phyloP scores from a whole-genome alignment of 2,888 invertebrate species.

The Philereme transversata region DNA sequence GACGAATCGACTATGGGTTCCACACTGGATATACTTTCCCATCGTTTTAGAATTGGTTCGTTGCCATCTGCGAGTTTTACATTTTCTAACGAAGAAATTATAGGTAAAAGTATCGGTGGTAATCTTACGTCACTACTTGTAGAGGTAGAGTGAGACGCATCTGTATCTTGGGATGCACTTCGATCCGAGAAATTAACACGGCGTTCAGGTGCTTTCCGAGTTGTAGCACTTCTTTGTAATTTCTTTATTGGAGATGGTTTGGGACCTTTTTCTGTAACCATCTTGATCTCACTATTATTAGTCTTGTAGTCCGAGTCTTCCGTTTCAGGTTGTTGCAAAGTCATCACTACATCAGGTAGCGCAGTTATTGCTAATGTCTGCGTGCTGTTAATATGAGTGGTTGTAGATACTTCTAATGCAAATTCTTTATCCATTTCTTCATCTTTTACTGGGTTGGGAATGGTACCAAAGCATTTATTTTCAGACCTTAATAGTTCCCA shows the following conservation, averaged over 20 bases:
- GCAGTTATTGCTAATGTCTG: constrained; percentile 57
- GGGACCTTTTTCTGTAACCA: constrained; percentile 43
- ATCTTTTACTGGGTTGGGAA: constrained; percentile 60
- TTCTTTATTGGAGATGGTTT: constrained; percentile 59
- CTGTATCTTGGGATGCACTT: constrained; percentile 85
- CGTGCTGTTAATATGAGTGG: constrained; percentile 47
- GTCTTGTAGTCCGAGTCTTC: constrained; percentile 66
- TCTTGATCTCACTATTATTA: constrained; percentile 56
- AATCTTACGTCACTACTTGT: constrained; percentile 86
- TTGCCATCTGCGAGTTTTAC: constrained; percentile 69
- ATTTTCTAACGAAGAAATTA: constrained; percentile 86
- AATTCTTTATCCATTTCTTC: constrained; percentile 64
- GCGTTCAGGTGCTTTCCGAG: constrained; percentile 73
- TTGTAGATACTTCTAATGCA: constrained; percentile 51
- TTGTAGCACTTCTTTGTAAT: constrained; percentile 76
- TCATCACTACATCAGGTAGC: constrained; percentile 62
- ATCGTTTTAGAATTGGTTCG: constrained; percentile 76
- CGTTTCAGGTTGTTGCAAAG: constrained; percentile 58
- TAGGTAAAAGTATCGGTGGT: constrained; percentile 88
- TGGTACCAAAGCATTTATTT: constrained; percentile 82
- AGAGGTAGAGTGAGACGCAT: constrained; percentile 84
- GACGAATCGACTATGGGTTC: constrained; percentile 89
- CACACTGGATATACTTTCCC: constrained; percentile 87
- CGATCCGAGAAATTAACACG: constrained; percentile 81
- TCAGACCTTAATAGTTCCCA: constrained; percentile 90